Conservation (phyloP, 1,140 invertebrate species). For the Lepidostoma basale region DNA sequence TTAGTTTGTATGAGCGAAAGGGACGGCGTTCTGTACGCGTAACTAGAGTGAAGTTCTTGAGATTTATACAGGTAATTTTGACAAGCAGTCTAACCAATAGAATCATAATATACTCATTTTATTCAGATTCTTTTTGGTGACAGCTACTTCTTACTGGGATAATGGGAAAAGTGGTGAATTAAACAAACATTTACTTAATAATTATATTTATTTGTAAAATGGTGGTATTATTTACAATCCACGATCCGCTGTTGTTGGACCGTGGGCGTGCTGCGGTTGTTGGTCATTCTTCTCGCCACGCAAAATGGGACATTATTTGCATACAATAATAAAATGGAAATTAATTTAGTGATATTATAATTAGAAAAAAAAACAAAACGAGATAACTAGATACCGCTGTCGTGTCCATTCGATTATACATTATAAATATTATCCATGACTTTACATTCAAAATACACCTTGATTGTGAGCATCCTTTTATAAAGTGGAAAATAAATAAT, state of each 20-base stretch:
- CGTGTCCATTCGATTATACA: conserved; percentile 30
- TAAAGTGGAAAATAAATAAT: conserved; percentile 34
- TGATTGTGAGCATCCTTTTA: conserved; percentile 18
- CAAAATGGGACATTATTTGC: conserved; percentile 45
- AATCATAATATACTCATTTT: no score
- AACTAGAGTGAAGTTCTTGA: conserved; percentile 16
- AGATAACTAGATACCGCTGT: conserved; percentile 38
- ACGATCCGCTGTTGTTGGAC: conserved; percentile 17
- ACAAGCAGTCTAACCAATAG: neutral
- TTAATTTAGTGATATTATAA: conserved; percentile 40
- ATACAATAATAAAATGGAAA: conserved; percentile 44
- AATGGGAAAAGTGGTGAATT: no score
- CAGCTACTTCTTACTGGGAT: no score
- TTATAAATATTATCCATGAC: conserved; percentile 34
- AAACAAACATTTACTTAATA: conserved; percentile 39
- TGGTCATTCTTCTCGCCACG: conserved; percentile 37
- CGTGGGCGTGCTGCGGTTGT: conserved; percentile 15
- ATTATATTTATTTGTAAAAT: conserved; percentile 44
- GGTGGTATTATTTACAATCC: conserved; percentile 42
- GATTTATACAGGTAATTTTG: neutral
- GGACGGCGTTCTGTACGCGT: neutral
- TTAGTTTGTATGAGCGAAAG: neutral
- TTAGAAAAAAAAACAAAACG: conserved; percentile 38
- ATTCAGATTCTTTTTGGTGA: no score
- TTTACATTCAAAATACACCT: conserved; percentile 34